These are phyloP conservation scores for Nebria brevicollis DNA, from an alignment of 2,888 invertebrate species.

Conservation along the genomic window DNA sequence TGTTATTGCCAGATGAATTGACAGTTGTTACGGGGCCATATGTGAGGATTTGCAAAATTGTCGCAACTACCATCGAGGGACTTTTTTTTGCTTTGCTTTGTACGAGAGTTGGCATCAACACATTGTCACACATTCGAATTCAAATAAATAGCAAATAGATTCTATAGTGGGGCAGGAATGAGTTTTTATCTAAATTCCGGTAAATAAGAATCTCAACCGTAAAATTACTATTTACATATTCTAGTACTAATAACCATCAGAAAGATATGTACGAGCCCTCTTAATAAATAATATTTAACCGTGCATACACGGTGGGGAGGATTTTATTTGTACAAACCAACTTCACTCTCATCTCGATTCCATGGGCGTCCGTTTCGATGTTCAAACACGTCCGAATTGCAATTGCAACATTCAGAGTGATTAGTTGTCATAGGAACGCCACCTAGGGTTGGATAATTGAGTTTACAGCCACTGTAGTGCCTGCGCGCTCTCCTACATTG, in stretches of 20 bases:
- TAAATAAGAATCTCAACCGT: neutral
- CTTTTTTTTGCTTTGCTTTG: neutral
- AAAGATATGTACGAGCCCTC: neutral
- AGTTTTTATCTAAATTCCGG: neutral
- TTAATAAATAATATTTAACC: neutral
- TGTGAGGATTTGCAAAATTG: neutral
- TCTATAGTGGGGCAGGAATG: no score
- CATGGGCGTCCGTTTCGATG: constrained; percentile 1
- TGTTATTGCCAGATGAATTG: neutral
- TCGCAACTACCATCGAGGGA: neutral
- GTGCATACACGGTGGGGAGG: neutral
- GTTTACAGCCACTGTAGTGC: constrained; percentile 31
- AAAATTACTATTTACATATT: neutral
- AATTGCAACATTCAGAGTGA: constrained; percentile 32
- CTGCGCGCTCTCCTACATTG: constrained; percentile 24
- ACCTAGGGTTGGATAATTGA: constrained; percentile 39
- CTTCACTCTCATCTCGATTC: constrained; percentile 1
- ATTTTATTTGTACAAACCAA: neutral
- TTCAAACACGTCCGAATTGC: constrained; percentile 5
- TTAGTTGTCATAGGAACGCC: constrained; percentile 49
- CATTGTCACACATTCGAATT: neutral
- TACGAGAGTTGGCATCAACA: neutral
- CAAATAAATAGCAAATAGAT: neutral
- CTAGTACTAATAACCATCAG: neutral
- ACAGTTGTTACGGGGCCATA: neutral